These are phyloP conservation scores for Drosophila kepulauana DNA, from an alignment of 1,140 invertebrate genomes.

Conservation along the genomic window DNA sequence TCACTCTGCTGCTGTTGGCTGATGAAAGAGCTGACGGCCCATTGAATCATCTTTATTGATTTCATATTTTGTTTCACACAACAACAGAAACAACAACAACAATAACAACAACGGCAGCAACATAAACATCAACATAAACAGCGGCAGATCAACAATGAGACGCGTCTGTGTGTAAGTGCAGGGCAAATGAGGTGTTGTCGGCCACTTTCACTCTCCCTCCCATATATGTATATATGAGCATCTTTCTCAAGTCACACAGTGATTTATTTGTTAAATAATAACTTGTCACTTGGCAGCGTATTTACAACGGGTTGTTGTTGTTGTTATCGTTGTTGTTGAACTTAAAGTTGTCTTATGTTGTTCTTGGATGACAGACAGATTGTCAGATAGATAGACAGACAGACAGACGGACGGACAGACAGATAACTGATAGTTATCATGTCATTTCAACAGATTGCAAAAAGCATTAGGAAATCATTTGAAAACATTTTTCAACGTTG, in stretches of 20 bases:
- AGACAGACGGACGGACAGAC: neutral
- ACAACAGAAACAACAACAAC: constrained; percentile 35
- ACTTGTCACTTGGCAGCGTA: constrained; percentile 49
- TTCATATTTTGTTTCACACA: constrained; percentile 66
- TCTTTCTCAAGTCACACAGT: constrained; percentile 13
- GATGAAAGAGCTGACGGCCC: constrained; percentile 73
- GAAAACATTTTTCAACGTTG: constrained; percentile 12
- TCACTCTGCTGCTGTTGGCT: constrained; percentile 49
- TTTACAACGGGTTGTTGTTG: constrained; percentile 16
- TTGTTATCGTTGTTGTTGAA: constrained; percentile 40
- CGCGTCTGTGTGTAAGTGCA: constrained; percentile 74
- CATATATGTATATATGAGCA: neutral
- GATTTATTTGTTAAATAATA: constrained; percentile 81
- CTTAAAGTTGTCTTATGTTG: constrained; percentile 43
- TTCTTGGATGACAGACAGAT: constrained; percentile 41
- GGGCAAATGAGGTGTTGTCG: constrained; percentile 58
- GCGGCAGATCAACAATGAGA: constrained; percentile 70
- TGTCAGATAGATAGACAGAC: neutral
- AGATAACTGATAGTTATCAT: neutral
- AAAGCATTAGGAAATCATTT: constrained; percentile 29
- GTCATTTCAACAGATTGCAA: constrained; percentile 21
- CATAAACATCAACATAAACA: constrained; percentile 74
- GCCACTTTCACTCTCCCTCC: constrained; percentile 67
- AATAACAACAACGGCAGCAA: constrained; percentile 29
- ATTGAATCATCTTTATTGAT: constrained; percentile 83